These are phyloP conservation scores for Sabatieria punctata DNA, from an alignment of 2,888 invertebrate species.

Conservation along the genomic window DNA sequence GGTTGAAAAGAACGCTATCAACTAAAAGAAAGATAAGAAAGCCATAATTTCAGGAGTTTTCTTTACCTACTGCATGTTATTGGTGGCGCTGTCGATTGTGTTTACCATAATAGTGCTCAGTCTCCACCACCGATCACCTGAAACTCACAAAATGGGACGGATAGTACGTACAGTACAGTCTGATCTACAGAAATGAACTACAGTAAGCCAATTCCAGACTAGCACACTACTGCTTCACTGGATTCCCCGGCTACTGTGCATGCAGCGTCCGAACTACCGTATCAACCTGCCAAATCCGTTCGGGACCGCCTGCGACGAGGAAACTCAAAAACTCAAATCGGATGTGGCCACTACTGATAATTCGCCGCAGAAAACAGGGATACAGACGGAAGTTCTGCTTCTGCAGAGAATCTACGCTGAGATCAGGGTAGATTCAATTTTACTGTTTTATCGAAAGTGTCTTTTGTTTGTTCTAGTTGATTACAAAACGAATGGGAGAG, in stretches of 20 bases:
- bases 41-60: no score
- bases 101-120: conserved; percentile 7
- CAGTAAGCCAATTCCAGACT: no score
- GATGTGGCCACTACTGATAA: not conserved
- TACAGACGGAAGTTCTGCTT: not conserved
- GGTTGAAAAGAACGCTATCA: no score
- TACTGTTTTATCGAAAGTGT: not conserved
- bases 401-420: conserved; percentile 3
- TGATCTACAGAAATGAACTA: no score
- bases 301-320: not conserved
- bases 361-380: not conserved
- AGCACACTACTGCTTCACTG: no score
- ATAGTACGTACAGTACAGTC: no score
- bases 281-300: not conserved
- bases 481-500: conserved; percentile 3
- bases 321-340: not conserved
- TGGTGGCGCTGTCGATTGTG: not conserved
- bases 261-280: conserved; percentile 9
- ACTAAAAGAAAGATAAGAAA: no score
- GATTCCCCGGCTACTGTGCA: no score
- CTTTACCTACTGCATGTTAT: not conserved
- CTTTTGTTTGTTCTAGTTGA: conserved; percentile 12
- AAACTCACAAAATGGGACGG: no score
- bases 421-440: not conserved
- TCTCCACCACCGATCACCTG: no score